Conservation (phyloP, 2,113 vertebrate species). For the Takifugu bimaculatus region DNA sequence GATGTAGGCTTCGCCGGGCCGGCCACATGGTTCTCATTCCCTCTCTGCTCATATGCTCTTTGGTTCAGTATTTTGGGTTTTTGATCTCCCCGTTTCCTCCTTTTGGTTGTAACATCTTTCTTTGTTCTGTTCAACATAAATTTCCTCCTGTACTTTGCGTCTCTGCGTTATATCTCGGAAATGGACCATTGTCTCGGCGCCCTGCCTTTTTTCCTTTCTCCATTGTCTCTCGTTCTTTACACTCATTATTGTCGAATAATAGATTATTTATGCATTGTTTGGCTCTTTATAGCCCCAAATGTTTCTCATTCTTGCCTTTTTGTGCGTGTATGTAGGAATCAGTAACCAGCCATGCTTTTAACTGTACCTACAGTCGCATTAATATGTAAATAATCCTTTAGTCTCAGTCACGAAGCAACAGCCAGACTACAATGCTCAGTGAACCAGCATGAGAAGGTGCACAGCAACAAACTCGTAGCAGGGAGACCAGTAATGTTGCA, state of each 20-base stretch:
- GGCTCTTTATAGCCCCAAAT: too few species aligned
- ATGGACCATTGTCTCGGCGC: not conserved
- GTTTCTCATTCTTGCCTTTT: too few species aligned
- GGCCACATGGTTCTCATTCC: slow-evolving; percentile 23
- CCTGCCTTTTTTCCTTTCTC: not conserved
- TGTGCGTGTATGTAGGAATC: too few species aligned
- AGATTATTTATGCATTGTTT: not conserved
- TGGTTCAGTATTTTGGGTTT: not conserved
- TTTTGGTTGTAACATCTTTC: not conserved
- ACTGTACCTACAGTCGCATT: too few species aligned
- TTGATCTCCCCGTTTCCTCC: slow-evolving; percentile 1
- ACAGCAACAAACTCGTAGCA: too few species aligned
- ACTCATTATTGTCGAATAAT: not conserved
- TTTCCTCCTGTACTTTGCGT: slow-evolving; percentile 5
- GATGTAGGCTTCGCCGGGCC: slow-evolving; percentile 9
- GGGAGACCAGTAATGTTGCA: too few species aligned
- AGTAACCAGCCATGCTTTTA: too few species aligned
- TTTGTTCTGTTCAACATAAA: slow-evolving; percentile 24
- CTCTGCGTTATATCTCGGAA: not conserved
- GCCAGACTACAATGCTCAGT: too few species aligned
- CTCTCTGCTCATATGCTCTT: not conserved
- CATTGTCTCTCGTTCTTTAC: not conserved
- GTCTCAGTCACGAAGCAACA: too few species aligned
- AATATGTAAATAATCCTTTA: too few species aligned
- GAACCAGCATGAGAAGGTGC: too few species aligned